Percentiles rank a stretch among this genome's conserved stretches.
These are phyloP conservation scores for Aphidius gifuensis DNA, from an alignment of 1,140 invertebrate genomes.

Conservation along the genomic window DNA sequence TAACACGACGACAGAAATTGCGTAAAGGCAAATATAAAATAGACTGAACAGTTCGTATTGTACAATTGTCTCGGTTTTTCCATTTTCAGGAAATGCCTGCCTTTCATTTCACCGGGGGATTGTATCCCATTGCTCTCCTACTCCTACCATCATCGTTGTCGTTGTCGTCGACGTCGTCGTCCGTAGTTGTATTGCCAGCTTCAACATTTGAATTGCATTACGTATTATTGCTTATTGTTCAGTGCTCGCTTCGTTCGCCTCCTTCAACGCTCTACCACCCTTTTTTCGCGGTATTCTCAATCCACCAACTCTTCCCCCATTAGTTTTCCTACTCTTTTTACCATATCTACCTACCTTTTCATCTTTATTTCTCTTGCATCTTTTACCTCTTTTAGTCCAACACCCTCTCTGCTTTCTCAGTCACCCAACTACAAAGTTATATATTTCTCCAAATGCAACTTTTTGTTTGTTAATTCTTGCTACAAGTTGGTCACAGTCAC, in stretches of 20 bases:
- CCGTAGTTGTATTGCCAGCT: conserved; percentile 42
- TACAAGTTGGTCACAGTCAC: conserved; percentile 8
- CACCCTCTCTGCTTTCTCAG: conserved; percentile 11
- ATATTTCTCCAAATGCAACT: conserved; percentile 18
- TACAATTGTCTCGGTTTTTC: conserved; percentile 47
- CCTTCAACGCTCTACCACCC: conserved; percentile 18
- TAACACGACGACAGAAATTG: conserved; percentile 17
- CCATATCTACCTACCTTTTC: conserved; percentile 15
- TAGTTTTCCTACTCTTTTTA: background rate
- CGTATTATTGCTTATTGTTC: conserved; percentile 52
- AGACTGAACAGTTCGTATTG: conserved; percentile 35
- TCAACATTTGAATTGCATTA: conserved; percentile 49
- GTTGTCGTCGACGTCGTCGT: conserved; percentile 23
- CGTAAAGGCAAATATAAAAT: conserved; percentile 17
- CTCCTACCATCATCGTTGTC: background rate
- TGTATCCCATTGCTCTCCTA: conserved; percentile 33
- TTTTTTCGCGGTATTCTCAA: conserved; percentile 10
- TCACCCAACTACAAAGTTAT: conserved; percentile 5
- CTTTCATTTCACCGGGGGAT: conserved; percentile 45
- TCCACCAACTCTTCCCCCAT: conserved; percentile 8
- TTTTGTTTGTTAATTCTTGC: conserved; percentile 25
- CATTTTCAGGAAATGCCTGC: conserved; percentile 43
- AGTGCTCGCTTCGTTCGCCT: conserved; percentile 30
- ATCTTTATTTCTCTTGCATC: conserved; percentile 2
- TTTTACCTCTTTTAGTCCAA: conserved; percentile 19